Evolutionary conservation across 2,888 invertebrate genomes (phyloP).

Genomic region (Metalampra italica): DNA sequence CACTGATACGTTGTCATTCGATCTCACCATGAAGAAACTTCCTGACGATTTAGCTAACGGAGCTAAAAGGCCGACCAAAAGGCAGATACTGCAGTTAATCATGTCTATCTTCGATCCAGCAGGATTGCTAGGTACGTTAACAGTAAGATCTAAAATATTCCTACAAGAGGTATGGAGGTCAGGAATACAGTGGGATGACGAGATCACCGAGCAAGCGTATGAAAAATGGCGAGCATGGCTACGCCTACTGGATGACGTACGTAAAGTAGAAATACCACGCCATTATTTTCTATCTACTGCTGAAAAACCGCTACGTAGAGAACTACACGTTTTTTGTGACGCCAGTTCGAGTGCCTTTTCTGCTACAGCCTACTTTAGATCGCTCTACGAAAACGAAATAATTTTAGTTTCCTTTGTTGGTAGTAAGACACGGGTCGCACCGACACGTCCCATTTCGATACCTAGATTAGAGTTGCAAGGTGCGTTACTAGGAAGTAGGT

Average conservation of each 20-base stretch:
- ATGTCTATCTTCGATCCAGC: constrained; percentile 17
- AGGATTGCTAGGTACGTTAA: constrained; percentile 14
- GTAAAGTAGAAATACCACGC: background rate
- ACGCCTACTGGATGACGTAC: background rate
- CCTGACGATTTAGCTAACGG: constrained; percentile 1
- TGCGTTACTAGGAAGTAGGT: constrained; percentile 1
- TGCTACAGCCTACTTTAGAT: constrained; percentile 2
- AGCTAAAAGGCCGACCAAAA: constrained; percentile 12
- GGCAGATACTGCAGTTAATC: constrained; percentile 8
- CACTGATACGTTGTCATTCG: constrained; percentile 8
- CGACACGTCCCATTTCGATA: constrained; percentile 3
- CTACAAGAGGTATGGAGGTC: background rate
- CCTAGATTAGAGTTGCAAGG: constrained; percentile 9
- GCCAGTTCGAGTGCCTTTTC: constrained; percentile 6
- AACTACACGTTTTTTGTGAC: constrained; percentile 5
- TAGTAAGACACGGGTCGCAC: constrained; percentile 5
- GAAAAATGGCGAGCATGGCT: background rate
- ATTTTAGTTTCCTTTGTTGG: background rate
- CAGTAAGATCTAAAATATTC: constrained; percentile 13
- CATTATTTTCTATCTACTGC: background rate
- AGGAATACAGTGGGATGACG: constrained; percentile 14
- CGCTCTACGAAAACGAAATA: background rate
- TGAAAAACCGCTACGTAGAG: background rate
- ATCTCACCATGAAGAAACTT: constrained; percentile 5
- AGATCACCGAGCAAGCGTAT: constrained; percentile 2